These are phyloP conservation scores for Drosophila austrosaltans DNA, from an alignment of 2,888 invertebrate genomes.

Conservation along the genomic window DNA sequence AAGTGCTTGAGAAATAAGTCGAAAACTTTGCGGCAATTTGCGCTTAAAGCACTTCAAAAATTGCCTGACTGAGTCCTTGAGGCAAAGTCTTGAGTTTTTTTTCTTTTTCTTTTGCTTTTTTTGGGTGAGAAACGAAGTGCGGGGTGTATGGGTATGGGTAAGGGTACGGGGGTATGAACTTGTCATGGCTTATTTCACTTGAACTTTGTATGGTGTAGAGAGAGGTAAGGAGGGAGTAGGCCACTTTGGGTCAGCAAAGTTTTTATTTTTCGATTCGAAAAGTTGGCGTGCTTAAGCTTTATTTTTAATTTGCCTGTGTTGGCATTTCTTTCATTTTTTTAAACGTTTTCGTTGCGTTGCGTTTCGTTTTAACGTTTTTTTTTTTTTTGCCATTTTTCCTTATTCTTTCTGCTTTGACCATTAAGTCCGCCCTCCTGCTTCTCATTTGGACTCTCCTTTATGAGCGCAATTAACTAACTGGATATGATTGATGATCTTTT, in stretches of 20 bases:
- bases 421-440: constrained; percentile 38
- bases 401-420: constrained; percentile 48
- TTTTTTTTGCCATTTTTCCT: constrained; percentile 26
- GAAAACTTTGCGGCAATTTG: constrained; percentile 63
- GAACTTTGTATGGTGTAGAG: constrained; percentile 45
- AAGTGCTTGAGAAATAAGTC: constrained; percentile 67
- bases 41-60: constrained; percentile 53
- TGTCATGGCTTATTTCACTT: constrained; percentile 77
- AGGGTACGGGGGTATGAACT: constrained; percentile 20
- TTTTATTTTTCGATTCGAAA: constrained; percentile 49
- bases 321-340: constrained; percentile 64
- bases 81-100: constrained; percentile 41
- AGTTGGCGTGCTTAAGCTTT: constrained; percentile 73
- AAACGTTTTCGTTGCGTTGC: constrained; percentile 54
- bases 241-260: constrained; percentile 57
- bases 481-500: constrained; percentile 81
- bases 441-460: not conserved
- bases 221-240: constrained; percentile 18
- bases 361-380: constrained; percentile 8
- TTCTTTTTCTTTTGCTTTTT: not conserved
- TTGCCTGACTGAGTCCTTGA: constrained; percentile 20
- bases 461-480: constrained; percentile 64
- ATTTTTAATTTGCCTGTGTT: constrained; percentile 68
- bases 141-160: not conserved
- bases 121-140: not conserved